Evolutionary conservation across 2,113 vertebrate genomes (phyloP).

Genomic region (Turnix velox): DNA sequence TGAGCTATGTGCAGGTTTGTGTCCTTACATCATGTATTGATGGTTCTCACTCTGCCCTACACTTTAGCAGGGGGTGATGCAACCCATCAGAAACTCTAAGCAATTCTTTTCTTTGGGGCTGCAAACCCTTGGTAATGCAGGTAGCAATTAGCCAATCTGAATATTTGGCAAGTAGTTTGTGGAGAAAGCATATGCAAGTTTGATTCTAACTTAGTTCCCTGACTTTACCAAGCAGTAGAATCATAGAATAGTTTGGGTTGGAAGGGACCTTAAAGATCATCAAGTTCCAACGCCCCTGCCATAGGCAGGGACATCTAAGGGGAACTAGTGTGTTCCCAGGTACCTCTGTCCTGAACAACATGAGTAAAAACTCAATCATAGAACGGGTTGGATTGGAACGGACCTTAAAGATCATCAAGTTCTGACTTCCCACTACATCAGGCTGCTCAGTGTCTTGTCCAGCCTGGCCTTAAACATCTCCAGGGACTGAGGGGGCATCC

Average conservation of each 20-base stretch:
- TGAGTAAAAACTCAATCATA: conserved; percentile 42
- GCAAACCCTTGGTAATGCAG: conserved; percentile 51
- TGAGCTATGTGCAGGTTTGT: neutral
- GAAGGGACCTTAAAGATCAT: too few relatives aligned
- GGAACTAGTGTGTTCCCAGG: neutral
- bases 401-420: too few relatives aligned
- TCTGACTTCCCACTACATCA: too few relatives aligned
- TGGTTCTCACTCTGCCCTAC: neutral
- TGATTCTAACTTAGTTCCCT: conserved; percentile 26
- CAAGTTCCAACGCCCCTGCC: too few relatives aligned
- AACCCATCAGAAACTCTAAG: conserved; percentile 22
- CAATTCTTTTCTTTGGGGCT: conserved; percentile 40
- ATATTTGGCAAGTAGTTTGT: neutral
- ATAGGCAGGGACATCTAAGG: too few relatives aligned
- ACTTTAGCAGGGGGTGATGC: neutral
- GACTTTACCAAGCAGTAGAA: neutral
- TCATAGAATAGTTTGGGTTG: too few relatives aligned
- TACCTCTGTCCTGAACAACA: neutral
- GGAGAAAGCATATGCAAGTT: conserved; percentile 52
- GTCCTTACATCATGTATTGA: neutral
- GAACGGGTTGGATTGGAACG: too few relatives aligned
- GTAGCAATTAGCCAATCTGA: conserved; percentile 70
- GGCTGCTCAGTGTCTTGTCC: too few relatives aligned
- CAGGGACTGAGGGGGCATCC: too few relatives aligned
- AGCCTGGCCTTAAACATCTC: too few relatives aligned